phyloP scores from a whole-genome alignment of 2,113 vertebrate species.

The Bubalus kerabau region DNA sequence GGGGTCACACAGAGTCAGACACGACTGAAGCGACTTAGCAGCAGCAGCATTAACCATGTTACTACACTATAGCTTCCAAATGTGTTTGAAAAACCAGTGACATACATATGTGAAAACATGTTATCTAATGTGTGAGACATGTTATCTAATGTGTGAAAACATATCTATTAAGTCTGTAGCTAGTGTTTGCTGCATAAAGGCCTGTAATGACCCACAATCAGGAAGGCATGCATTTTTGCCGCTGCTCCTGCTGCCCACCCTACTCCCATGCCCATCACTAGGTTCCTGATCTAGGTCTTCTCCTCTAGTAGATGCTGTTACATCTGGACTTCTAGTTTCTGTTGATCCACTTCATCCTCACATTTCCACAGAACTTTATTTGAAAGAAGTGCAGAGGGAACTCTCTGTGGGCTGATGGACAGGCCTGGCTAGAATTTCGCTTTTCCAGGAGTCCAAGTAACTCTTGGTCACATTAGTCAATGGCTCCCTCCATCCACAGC shows the following conservation, averaged over 20 bases:
- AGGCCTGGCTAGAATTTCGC: background rate
- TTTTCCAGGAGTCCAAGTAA: background rate
- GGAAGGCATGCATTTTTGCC: background rate
- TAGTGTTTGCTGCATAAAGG: background rate
- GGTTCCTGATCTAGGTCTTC: background rate
- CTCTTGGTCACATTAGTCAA: background rate
- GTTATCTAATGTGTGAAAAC: background rate
- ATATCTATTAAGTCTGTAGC: background rate
- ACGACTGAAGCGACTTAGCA: background rate
- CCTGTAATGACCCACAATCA: background rate
- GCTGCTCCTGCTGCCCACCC: background rate
- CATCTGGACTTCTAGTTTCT: background rate
- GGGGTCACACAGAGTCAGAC: background rate
- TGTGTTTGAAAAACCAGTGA: background rate
- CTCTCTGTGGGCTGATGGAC: background rate
- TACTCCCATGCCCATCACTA: too few species aligned
- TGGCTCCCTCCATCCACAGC: background rate
- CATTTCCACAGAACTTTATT: background rate
- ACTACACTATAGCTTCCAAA: background rate
- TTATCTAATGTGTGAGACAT: background rate
- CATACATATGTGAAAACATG: background rate
- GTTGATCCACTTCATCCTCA: background rate
- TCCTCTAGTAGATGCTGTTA: background rate
- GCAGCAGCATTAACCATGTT: background rate
- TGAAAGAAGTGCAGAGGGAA: background rate